These are phyloP conservation scores for Neotoxoptera formosana DNA, from an alignment of 1,140 invertebrate species.

Conservation along the genomic window DNA sequence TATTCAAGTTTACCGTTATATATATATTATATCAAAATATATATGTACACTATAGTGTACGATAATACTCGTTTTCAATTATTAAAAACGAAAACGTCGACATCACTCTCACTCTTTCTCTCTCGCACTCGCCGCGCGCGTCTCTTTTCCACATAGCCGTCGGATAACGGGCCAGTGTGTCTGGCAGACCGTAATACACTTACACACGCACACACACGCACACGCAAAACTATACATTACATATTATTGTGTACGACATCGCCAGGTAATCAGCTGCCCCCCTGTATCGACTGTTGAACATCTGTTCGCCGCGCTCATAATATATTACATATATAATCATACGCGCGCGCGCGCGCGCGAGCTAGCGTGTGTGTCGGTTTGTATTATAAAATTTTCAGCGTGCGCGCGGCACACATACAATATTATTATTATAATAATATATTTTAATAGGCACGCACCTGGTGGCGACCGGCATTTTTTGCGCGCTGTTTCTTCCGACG, in stretches of 20 bases:
- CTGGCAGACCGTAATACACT: conserved; percentile 15
- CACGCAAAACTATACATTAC: conserved; percentile 12
- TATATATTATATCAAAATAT: neutral
- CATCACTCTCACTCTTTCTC: neutral
- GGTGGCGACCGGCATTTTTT: conserved; percentile 36
- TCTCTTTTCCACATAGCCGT: neutral
- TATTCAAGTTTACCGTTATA: neutral
- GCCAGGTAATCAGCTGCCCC: conserved; percentile 56
- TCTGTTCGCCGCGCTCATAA: conserved; percentile 21
- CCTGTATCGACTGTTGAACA: conserved; percentile 41
- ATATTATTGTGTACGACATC: conserved; percentile 29
- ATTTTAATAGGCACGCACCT: conserved; percentile 6
- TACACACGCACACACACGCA: neutral
- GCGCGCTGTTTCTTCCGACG: neutral
- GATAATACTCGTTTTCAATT: neutral
- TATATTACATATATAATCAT: neutral
- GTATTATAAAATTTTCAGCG: neutral
- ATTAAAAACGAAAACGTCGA: neutral
- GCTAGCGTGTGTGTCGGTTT: neutral
- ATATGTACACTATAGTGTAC: neutral
- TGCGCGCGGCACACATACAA: neutral
- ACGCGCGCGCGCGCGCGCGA: too few relatives aligned
- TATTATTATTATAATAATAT: conserved; percentile 36
- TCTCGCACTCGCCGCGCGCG: too few relatives aligned
- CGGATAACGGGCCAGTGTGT: conserved; percentile 26